phyloP scores from a whole-genome alignment of 2,888 invertebrate genomes.

The Rotaria socialis region DNA sequence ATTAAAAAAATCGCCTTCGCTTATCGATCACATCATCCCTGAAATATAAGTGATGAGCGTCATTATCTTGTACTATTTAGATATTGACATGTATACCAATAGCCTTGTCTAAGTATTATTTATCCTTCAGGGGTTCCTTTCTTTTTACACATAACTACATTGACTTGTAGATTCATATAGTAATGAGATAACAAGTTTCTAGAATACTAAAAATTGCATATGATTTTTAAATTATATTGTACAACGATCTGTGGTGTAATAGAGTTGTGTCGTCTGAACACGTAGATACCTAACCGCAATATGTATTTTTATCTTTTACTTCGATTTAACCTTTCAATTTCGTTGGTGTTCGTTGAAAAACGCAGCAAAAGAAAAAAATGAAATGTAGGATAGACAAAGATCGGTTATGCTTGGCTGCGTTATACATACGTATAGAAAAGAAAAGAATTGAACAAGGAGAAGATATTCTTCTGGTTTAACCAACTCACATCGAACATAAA shows the following conservation, averaged over 20 bases:
- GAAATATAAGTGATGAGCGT: background rate
- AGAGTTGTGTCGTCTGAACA: background rate
- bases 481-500: background rate
- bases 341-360: background rate
- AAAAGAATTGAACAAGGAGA: background rate
- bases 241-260: background rate
- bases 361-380: background rate
- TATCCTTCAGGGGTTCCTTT: background rate
- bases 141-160: no score
- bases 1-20: no score
- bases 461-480: constrained; percentile 4
- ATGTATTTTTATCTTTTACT: background rate
- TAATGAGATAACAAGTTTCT: background rate
- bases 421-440: background rate
- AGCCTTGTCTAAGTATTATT: background rate
- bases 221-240: background rate
- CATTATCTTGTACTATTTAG: background rate
- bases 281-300: background rate
- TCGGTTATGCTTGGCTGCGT: background rate
- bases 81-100: background rate
- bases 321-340: background rate
- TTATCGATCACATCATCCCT: background rate
- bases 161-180: no score
- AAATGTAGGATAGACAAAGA: background rate
- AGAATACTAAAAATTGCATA: background rate